Percentiles rank a stretch among this genome's conserved stretches.
These are phyloP conservation scores for Ridgeia piscesae DNA, from an alignment of 1,140 invertebrate genomes.

Conservation along the genomic window DNA sequence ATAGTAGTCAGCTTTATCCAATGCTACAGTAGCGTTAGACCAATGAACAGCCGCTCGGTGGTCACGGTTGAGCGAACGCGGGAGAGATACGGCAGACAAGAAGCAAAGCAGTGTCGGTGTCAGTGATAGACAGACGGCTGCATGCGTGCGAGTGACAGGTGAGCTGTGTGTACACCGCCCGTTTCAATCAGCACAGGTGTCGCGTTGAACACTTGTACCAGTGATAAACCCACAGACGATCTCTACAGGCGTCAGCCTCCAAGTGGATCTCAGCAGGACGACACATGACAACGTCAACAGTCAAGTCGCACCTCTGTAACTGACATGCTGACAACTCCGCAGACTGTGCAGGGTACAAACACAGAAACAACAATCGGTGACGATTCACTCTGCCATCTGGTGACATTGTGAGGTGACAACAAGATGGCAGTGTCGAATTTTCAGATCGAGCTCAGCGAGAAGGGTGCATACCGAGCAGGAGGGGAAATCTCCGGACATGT, in stretches of 20 bases:
- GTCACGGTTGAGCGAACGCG: not conserved
- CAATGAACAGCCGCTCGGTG: not conserved
- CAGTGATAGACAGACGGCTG: not conserved
- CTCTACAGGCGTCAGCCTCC: not conserved
- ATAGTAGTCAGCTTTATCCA: not conserved
- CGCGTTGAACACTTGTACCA: constrained; percentile 24
- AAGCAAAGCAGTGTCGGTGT: not conserved
- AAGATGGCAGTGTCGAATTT: constrained; percentile 38
- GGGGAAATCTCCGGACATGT: constrained; percentile 43
- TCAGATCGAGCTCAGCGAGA: constrained; percentile 44
- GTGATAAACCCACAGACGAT: constrained; percentile 23
- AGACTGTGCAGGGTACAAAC: not conserved
- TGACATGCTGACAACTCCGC: not conserved
- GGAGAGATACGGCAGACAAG: constrained; percentile 12
- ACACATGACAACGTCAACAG: not conserved
- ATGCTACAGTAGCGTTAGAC: not conserved
- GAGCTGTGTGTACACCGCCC: not conserved
- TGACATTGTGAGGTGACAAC: not conserved
- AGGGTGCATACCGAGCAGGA: constrained; percentile 41
- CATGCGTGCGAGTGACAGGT: not conserved
- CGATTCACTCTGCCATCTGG: not conserved
- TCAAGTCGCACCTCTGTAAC: not conserved
- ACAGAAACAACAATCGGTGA: not conserved
- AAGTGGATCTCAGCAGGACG: not conserved
- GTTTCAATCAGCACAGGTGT: not conserved